A percentile compares a stretch with the other conserved stretches of the same genome.
Conservation (phyloP, 2,797 vertebrate species). For the Gymnoscopelus microlampas region DNA sequence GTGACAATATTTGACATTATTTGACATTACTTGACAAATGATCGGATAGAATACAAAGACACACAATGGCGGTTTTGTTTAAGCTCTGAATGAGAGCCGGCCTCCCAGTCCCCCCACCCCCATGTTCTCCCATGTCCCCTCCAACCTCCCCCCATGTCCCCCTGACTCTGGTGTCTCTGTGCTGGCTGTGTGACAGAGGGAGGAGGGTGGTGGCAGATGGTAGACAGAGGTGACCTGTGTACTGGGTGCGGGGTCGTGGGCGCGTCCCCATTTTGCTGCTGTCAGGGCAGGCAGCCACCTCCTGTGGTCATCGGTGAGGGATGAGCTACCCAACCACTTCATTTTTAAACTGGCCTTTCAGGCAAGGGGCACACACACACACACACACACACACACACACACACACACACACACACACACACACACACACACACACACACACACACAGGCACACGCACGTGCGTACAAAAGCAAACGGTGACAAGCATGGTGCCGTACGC, state of each 20-base stretch:
- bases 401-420: background rate
- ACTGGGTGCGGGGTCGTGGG: slow-evolving; percentile 78
- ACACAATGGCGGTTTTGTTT: slow-evolving; percentile 71
- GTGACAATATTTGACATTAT: slow-evolving; percentile 72
- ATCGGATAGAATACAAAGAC: slow-evolving; percentile 64
- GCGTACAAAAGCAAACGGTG: too few relatives aligned
- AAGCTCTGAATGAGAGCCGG: slow-evolving; percentile 47
- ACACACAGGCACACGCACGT: background rate
- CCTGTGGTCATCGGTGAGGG: slow-evolving; percentile 58
- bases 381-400: background rate
- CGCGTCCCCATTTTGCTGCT: slow-evolving; percentile 62
- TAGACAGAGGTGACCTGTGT: slow-evolving; percentile 89
- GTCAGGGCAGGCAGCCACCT: slow-evolving; percentile 55
- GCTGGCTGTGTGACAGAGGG: slow-evolving; percentile 82
- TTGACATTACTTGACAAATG: slow-evolving; percentile 73
- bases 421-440: background rate
- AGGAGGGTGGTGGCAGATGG: slow-evolving; percentile 87
- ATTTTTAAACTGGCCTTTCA: slow-evolving; percentile 48
- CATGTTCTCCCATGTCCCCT: slow-evolving; percentile 22
- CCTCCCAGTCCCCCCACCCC: slow-evolving; percentile 22
- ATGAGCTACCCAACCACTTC: slow-evolving; percentile 62
- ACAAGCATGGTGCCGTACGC: background rate
- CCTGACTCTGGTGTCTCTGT: slow-evolving; percentile 43
- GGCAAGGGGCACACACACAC: background rate
- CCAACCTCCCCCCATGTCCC: slow-evolving; percentile 22